Conservation (phyloP, 1,140 invertebrate species). For the Drosophila auraria region DNA sequence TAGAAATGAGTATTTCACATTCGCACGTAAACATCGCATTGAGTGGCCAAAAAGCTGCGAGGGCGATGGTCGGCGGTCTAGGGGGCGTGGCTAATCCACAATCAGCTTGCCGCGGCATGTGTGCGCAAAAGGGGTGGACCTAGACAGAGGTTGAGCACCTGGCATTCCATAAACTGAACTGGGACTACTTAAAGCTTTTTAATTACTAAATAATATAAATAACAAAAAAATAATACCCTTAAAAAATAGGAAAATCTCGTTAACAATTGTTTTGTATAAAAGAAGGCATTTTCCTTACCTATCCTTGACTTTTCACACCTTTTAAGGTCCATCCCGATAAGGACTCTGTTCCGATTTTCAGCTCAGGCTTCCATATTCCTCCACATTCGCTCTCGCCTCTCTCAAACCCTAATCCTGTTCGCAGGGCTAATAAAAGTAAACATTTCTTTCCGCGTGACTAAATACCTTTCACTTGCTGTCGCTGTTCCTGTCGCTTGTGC, state of each 20-base stretch:
- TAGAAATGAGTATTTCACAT: constrained; percentile 71
- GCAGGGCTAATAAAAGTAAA: constrained; percentile 75
- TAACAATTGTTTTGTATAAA: no score
- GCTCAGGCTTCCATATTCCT: no score
- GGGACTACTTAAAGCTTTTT: no score
- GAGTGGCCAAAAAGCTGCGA: constrained; percentile 32
- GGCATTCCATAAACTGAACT: no score
- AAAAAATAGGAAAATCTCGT: no score
- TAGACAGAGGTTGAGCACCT: background rate
- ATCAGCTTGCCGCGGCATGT: constrained; percentile 61
- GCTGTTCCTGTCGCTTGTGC: constrained; percentile 43
- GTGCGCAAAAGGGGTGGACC: constrained; percentile 21
- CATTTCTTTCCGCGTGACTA: constrained; percentile 81
- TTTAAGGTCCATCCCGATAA: constrained; percentile 2
- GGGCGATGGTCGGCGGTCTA: background rate
- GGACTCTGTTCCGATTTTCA: constrained; percentile 11
- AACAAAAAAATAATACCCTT: background rate
- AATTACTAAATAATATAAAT: background rate
- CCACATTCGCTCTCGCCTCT: background rate
- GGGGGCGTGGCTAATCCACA: constrained; percentile 62
- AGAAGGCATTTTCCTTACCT: background rate
- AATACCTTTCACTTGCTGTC: constrained; percentile 82
- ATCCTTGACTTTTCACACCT: background rate
- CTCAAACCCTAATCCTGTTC: constrained; percentile 32
- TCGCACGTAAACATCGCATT: constrained; percentile 76